Conservation (phyloP, 2,113 vertebrate genomes). For the Sinocyclocheilus maitianheensis region DNA sequence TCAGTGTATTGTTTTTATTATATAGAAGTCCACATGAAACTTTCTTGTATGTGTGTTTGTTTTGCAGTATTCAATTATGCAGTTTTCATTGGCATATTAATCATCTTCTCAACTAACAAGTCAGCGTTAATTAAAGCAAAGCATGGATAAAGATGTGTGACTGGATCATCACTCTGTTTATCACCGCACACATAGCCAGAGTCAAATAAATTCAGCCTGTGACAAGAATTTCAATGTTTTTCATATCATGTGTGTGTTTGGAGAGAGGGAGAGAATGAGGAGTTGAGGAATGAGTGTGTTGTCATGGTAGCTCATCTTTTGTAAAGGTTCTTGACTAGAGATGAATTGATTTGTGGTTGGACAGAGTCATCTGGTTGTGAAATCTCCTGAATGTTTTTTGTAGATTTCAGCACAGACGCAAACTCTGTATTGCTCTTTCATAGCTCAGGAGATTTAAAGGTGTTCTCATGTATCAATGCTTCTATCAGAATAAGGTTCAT, state of each 20-base stretch:
- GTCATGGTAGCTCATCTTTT: constrained; percentile 45
- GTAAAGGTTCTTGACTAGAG: constrained; percentile 37
- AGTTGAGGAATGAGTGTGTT: constrained; percentile 4
- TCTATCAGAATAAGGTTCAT: neutral
- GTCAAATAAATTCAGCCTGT: constrained; percentile 98
- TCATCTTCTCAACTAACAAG: constrained; percentile 99
- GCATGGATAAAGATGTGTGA: constrained; percentile 99
- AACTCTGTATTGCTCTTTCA: neutral
- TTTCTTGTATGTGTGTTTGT: constrained; percentile 84
- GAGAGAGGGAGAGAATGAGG: constrained; percentile 29
- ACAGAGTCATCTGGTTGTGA: neutral
- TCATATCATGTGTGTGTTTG: constrained; percentile 54
- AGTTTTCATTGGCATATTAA: constrained; percentile 99
- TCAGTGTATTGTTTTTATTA: neutral
- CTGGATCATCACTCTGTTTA: constrained; percentile 99
- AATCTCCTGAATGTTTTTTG: neutral
- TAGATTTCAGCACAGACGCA: neutral
- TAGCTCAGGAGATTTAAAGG: neutral
- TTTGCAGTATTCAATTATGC: constrained; percentile 99
- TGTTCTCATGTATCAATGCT: neutral
- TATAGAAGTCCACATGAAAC: constrained; percentile 76
- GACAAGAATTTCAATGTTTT: constrained; percentile 99
- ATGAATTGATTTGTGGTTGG: neutral
- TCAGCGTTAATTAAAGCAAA: constrained; percentile 99
- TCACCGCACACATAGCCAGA: constrained; percentile 96